Evolutionary conservation across 2,888 invertebrate species (phyloP).

Genomic region (Scelioninae gen. 2): DNA sequence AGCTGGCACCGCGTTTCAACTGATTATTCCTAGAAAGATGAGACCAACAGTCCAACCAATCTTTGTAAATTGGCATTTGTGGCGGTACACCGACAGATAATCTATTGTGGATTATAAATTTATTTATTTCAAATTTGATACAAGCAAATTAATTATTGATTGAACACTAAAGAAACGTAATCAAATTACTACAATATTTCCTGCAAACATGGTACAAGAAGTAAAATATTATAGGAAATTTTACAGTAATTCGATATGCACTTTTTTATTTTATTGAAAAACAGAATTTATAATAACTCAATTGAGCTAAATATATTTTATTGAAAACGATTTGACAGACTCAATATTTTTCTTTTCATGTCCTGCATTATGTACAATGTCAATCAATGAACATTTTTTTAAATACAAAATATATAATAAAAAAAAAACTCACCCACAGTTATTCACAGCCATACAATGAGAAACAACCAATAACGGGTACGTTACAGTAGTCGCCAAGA

Average conservation of each 20-base stretch:
- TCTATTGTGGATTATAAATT: conserved; percentile 72
- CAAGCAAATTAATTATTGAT: conserved; percentile 3
- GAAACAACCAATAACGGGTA: conserved; percentile 95
- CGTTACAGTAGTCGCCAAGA: conserved; percentile 89
- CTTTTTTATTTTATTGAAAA: too few relatives aligned
- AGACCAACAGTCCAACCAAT: conserved; percentile 90
- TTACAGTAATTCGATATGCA: too few relatives aligned
- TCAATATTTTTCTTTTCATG: too few relatives aligned
- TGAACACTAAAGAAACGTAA: background rate
- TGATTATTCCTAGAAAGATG: conserved; percentile 86
- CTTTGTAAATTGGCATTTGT: conserved; percentile 87
- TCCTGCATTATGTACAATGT: too few relatives aligned
- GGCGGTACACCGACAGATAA: conserved; percentile 89
- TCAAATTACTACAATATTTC: too few relatives aligned
- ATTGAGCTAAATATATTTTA: too few relatives aligned
- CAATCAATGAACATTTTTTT: too few relatives aligned
- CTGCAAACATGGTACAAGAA: too few relatives aligned
- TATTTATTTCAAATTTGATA: background rate
- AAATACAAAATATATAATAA: too few relatives aligned
- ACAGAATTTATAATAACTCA: too few relatives aligned
- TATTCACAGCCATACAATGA: conserved; percentile 92
- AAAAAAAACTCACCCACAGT: conserved; percentile 79
- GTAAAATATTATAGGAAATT: too few relatives aligned
- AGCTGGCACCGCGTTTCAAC: conserved; percentile 90
- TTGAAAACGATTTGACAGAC: too few relatives aligned